Evolutionary conservation across 1,140 invertebrate species (phyloP).

Genomic region (Leguminivora glycinivorella): DNA sequence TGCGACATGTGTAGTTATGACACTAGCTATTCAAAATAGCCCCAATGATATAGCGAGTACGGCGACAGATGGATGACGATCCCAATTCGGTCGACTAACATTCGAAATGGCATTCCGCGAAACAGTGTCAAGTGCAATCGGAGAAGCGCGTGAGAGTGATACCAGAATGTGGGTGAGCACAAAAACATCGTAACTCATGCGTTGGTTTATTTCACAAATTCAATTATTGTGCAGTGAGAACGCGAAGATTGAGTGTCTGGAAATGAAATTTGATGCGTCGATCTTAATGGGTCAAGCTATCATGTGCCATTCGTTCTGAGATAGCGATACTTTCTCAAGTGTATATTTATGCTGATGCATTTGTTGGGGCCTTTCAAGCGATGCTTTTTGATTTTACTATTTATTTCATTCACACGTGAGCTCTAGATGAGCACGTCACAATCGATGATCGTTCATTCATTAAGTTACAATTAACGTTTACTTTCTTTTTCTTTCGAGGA

Average conservation of each 20-base stretch:
- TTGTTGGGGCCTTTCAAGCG: conserved; percentile 14
- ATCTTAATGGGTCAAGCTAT: conserved; percentile 24
- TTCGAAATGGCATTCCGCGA: conserved; percentile 23
- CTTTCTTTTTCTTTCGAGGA: conserved; percentile 4
- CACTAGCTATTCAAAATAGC: conserved; percentile 12
- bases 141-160: conserved; percentile 25
- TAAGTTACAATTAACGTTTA: conserved; percentile 12
- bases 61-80: neutral
- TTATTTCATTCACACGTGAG: conserved; percentile 12
- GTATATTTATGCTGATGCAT: conserved; percentile 20
- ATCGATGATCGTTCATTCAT: neutral
- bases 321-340: conserved; percentile 26
- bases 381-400: conserved; percentile 21
- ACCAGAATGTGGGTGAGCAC: conserved; percentile 21
- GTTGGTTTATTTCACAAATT: conserved; percentile 26
- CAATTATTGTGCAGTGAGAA: conserved; percentile 23
- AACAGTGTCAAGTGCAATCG: conserved; percentile 26
- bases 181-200: conserved; percentile 26
- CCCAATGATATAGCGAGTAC: conserved; percentile 1
- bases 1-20: conserved; percentile 16
- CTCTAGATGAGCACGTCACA: neutral
- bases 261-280: conserved; percentile 28
- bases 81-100: conserved; percentile 10
- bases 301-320: conserved; percentile 25
- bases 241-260: conserved; percentile 22